Evolutionary conservation across 2,888 invertebrate species (phyloP).

Genomic region (Lochmaea capreae): DNA sequence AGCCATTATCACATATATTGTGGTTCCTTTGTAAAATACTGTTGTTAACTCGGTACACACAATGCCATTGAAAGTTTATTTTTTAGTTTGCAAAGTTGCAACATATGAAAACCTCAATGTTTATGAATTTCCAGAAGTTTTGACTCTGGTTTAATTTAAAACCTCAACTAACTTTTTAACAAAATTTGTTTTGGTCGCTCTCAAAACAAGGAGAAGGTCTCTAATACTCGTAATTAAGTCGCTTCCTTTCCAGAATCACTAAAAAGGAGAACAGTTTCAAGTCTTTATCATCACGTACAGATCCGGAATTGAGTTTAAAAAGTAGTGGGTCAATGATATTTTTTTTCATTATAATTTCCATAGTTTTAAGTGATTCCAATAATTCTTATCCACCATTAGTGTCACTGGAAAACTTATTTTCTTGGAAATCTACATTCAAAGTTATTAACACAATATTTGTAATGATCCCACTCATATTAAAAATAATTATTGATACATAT

Average conservation of each 20-base stretch:
- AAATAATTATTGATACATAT: too few relatives aligned
- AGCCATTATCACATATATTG: not conserved
- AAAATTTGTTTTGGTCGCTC: slow-evolving; percentile 20
- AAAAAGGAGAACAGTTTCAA: slow-evolving; percentile 17
- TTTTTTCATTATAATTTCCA: too few relatives aligned
- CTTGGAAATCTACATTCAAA: too few relatives aligned
- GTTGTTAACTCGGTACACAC: not conserved
- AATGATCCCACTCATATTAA: too few relatives aligned
- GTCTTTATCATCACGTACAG: slow-evolving; percentile 6
- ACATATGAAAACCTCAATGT: slow-evolving; percentile 24
- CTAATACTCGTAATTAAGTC: slow-evolving; percentile 26
- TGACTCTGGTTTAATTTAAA: slow-evolving; percentile 20
- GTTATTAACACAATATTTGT: too few relatives aligned
- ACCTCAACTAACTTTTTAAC: slow-evolving; percentile 18
- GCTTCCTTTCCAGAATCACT: slow-evolving; percentile 19
- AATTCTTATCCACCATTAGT: too few relatives aligned
- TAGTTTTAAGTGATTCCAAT: too few relatives aligned
- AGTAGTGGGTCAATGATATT: too few relatives aligned
- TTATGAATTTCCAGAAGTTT: slow-evolving; percentile 21
- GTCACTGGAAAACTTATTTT: too few relatives aligned
- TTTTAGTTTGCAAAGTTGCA: not conserved
- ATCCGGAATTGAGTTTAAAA: not conserved
- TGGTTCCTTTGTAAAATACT: not conserved
- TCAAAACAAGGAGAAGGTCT: slow-evolving; percentile 24
- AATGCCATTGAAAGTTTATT: not conserved